Evolutionary conservation across 2,888 invertebrate species (phyloP).

Genomic region (Oscheius onirici): DNA sequence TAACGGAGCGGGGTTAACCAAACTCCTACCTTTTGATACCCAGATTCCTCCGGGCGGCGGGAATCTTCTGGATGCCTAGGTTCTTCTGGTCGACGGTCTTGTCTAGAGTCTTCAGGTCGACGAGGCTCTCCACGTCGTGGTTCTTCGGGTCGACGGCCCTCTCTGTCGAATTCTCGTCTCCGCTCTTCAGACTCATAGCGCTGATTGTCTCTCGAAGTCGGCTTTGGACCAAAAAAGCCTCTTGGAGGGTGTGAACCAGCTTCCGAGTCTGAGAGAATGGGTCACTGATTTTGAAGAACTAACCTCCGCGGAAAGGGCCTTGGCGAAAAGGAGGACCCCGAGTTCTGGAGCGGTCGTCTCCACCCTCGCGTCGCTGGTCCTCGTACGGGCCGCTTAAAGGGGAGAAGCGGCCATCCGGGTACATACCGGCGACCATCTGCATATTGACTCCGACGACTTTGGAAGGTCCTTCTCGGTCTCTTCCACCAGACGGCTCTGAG

Average conservation of each 20-base stretch:
- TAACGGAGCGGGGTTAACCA: too few species aligned
- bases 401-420: constrained; percentile 34
- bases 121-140: not conserved
- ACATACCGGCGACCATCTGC: constrained; percentile 57
- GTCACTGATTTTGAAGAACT: not conserved
- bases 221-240: constrained; percentile 12
- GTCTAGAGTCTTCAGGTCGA: too few species aligned
- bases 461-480: constrained; percentile 9
- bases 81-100: not conserved
- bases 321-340: not conserved
- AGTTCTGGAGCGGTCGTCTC: not conserved
- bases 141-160: not conserved
- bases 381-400: constrained; percentile 27
- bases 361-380: constrained; percentile 2
- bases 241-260: constrained; percentile 6
- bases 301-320: not conserved
- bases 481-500: constrained; percentile 26
- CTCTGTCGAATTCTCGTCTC: constrained; percentile 1
- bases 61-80: too few species aligned
- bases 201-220: constrained; percentile 7
- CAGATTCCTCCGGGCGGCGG: constrained; percentile 4
- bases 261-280: not conserved
- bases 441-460: constrained; percentile 51
- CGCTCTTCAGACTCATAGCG: not conserved
- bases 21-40: not conserved